Conservation (phyloP, 2,888 invertebrate species). For the Ecliptopera silaceata region DNA sequence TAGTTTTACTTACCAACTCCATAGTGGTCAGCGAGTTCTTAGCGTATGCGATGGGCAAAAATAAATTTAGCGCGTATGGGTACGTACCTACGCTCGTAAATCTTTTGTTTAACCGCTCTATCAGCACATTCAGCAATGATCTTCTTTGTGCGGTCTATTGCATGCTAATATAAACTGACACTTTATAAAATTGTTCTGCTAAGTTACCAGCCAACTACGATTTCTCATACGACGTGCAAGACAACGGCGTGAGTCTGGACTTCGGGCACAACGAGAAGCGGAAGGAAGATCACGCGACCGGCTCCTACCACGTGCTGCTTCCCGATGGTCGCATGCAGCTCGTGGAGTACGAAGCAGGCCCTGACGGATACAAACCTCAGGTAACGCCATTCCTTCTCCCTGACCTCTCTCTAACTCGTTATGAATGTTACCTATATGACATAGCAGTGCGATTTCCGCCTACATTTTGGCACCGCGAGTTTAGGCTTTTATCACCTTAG, state of each 20-base stretch:
- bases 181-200: neutral
- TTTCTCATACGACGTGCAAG: conserved; percentile 85
- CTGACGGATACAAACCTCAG: conserved; percentile 84
- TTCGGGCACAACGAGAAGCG: conserved; percentile 86
- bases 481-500: no score
- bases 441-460: neutral
- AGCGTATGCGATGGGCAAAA: no score
- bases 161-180: no score
- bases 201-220: conserved; percentile 85
- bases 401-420: neutral
- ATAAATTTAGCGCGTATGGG: no score
- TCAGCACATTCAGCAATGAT: no score
- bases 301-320: conserved; percentile 85
- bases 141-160: no score
- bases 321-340: conserved; percentile 86
- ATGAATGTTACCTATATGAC: no score
- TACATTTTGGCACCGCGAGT: no score
- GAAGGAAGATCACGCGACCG: conserved; percentile 85
- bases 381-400: conserved; percentile 46
- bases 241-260: conserved; percentile 80
- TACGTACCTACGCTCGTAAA: no score
- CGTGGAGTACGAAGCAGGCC: conserved; percentile 85
- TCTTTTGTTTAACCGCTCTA: no score
- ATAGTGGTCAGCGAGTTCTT: no score
- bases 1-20: no score